Base-by-base conservation (phyloP, 2,888 invertebrate genomes). In the Homarus gammarus region DNA sequence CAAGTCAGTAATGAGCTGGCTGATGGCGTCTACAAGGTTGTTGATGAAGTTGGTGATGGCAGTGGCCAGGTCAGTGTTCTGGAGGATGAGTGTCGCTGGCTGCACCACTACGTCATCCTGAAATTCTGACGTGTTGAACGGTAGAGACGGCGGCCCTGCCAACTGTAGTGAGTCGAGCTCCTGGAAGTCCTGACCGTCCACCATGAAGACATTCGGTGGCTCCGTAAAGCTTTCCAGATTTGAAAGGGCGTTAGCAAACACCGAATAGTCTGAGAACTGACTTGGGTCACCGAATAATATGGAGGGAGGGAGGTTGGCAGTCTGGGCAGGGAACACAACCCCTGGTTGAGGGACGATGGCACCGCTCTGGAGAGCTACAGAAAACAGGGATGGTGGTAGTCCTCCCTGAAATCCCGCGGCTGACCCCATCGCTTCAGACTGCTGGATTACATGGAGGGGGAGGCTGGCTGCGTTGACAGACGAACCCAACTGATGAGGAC, bases 31-130 rank as follows among this genome's bases (percentile, higher is more conserved):
- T 10, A 68, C 44, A 31, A 91, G 70, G 73, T 83, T 87, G 51
- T 40, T 79, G 68, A 91, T 40, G 51, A 91, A 89, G 64, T 83
- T 73, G 51, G 87, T 79, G 73, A 91, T 8, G 12, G 91, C 89
- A 3, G 36, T 33, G 72, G 84, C 36, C 49, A 91, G 83, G 22
- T 82, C 77, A 10, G 91, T 56, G 84, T 68, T 49, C n/a, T 49
- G 77, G 38, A 77, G 49, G 38, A 75, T 78, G 1, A 27, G 56
- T 5, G 44, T 72, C 31, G 40, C n/a, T 15, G 33, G 38, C 27
- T 15, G 6, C 8, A 5, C 18, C 6, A 61, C 75, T 22, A 36
- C 15, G 15, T 22, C 49, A 2, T 15, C 38, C n/a, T n/a, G n/a
- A 5, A 33, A 33, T 3, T 27, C n/a, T 2, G n/a, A 15, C 38